A percentile compares a stretch with the other conserved stretches of the same genome.
Conservation (phyloP, 2,113 vertebrate species). For the Oceanodroma tethys region DNA sequence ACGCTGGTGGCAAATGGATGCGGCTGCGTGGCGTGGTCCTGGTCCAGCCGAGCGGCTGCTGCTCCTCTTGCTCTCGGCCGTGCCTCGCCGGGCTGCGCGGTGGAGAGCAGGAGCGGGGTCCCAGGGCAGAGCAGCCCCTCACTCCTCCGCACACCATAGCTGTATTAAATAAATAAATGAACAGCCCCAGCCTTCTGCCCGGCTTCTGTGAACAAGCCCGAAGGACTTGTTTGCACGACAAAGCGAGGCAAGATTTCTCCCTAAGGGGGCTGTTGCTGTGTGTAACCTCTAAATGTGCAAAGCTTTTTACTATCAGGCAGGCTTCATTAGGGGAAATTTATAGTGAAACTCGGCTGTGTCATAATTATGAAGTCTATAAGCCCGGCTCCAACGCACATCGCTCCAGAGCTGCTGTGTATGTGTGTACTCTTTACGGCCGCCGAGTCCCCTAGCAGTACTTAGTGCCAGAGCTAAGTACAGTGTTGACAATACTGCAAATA, state of each 20-base stretch:
- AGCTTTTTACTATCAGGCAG: neutral
- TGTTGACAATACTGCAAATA: neutral
- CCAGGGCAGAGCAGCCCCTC: accelerated
- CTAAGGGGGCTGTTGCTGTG: neutral
- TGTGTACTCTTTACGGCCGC: neutral
- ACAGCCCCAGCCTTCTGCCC: neutral
- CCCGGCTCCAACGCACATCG: neutral
- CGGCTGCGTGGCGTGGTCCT: accelerated
- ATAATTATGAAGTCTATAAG: neutral
- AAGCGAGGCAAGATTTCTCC: neutral
- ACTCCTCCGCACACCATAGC: neutral
- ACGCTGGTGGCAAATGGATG: neutral
- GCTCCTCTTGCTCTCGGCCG: accelerated
- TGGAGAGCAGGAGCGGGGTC: neutral
- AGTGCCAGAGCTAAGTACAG: neutral
- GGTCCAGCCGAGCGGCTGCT: accelerated
- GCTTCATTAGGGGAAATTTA: constrained; percentile 2
- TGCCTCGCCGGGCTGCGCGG: accelerated
- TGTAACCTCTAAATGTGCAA: neutral
- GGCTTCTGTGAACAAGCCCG: accelerated
- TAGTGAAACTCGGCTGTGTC: neutral
- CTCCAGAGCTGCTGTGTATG: neutral
- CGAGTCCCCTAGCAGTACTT: neutral
- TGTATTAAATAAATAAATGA: neutral
- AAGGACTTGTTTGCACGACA: neutral